These are phyloP conservation scores for Hiodon alosoides DNA, from an alignment of 2,113 vertebrate genomes.

Conservation along the genomic window DNA sequence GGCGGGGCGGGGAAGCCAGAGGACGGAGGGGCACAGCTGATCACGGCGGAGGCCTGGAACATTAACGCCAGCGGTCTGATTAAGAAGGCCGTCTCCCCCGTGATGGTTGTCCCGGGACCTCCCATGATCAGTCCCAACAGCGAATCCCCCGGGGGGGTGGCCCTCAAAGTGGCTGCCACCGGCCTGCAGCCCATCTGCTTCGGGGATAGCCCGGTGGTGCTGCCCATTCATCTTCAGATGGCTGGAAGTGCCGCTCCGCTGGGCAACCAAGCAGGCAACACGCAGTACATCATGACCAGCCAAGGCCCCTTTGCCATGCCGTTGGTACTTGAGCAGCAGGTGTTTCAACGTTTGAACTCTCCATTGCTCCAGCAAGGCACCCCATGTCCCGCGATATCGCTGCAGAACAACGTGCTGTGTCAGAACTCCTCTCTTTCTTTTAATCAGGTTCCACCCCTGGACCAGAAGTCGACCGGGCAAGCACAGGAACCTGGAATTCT, in stretches of 20 bases:
- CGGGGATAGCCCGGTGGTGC: slow-evolving; percentile 83
- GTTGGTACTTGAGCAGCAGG: slow-evolving; percentile 87
- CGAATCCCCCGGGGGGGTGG: slow-evolving; percentile 75
- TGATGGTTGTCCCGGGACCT: slow-evolving; percentile 67
- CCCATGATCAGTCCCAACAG: slow-evolving; percentile 68
- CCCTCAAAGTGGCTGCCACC: slow-evolving; percentile 85
- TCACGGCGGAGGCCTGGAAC: slow-evolving; percentile 74
- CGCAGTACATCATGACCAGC: slow-evolving; percentile 83
- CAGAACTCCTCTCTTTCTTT: slow-evolving; percentile 65
- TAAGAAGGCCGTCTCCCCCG: slow-evolving; percentile 72
- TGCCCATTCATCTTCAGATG: slow-evolving; percentile 90
- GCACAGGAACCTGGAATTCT: slow-evolving; percentile 75
- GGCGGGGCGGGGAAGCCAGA: slow-evolving; percentile 70
- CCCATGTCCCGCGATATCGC: slow-evolving; percentile 61
- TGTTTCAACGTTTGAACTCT: slow-evolving; percentile 88
- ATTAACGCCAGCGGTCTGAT: slow-evolving; percentile 70
- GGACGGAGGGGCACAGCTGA: slow-evolving; percentile 65
- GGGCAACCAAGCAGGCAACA: slow-evolving; percentile 68
- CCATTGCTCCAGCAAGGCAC: slow-evolving; percentile 72
- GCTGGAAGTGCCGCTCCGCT: slow-evolving; percentile 73
- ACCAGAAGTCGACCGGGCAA: slow-evolving; percentile 73
- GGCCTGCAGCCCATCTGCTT: slow-evolving; percentile 92
- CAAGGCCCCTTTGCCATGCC: slow-evolving; percentile 86
- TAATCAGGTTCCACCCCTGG: slow-evolving; percentile 71
- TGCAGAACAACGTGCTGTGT: slow-evolving; percentile 74